Conservation (phyloP, 2,797 vertebrate species). For the Dermochelys coriacea region DNA sequence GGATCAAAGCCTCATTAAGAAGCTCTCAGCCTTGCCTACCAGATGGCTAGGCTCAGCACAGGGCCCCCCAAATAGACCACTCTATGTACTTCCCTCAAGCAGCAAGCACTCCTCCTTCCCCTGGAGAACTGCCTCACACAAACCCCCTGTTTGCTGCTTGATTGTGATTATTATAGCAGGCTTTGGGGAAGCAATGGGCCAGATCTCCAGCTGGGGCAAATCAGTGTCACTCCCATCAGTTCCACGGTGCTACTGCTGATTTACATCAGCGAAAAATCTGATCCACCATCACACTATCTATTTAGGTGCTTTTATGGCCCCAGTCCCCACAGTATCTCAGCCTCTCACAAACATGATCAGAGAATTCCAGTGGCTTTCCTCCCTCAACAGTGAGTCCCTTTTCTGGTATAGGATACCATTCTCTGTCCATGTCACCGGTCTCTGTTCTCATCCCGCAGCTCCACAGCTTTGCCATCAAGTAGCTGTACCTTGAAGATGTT, state of each 20-base stretch:
- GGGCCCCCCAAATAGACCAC: background rate
- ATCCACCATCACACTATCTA: background rate
- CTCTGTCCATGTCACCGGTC: background rate
- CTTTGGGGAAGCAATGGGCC: background rate
- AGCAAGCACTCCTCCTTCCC: background rate
- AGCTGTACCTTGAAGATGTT: constrained; percentile 31
- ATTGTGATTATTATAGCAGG: background rate
- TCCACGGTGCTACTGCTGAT: background rate
- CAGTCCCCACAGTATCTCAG: background rate
- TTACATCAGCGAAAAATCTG: fast-evolving
- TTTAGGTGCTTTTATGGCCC: background rate
- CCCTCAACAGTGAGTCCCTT: background rate
- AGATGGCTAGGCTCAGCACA: background rate
- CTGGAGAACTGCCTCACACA: background rate
- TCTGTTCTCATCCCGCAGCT: background rate
- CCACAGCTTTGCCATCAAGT: background rate
- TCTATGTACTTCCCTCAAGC: background rate
- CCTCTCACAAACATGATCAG: background rate
- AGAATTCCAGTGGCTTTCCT: background rate
- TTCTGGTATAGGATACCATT: background rate
- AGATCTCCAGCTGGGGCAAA: background rate
- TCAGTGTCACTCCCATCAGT: background rate
- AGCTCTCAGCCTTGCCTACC: background rate
- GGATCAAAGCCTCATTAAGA: background rate
- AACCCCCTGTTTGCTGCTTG: background rate